These are phyloP conservation scores for Anguilla obscura DNA, from an alignment of 2,797 vertebrate genomes.

Conservation along the genomic window DNA sequence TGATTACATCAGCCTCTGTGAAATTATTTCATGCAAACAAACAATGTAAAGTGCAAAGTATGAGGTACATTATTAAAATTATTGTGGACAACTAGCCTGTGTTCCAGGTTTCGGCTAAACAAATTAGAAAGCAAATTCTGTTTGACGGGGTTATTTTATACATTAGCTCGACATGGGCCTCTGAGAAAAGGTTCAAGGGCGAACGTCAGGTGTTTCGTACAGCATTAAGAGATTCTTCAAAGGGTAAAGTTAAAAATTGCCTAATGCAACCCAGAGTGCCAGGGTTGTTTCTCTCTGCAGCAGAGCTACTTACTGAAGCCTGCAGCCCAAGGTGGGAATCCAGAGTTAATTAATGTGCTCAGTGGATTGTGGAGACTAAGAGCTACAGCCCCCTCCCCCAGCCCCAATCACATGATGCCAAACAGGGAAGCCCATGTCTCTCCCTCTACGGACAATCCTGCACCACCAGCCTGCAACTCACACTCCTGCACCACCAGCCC, in stretches of 20 bases:
- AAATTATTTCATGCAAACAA: background rate
- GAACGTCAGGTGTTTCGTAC: background rate
- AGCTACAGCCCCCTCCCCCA: background rate
- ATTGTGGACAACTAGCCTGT: background rate
- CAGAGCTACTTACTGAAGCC: background rate
- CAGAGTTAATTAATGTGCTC: background rate
- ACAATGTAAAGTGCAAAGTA: background rate
- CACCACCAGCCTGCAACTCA: no score
- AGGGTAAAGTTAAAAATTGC: background rate
- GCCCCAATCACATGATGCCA: background rate
- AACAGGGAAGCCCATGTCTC: background rate
- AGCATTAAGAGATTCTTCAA: background rate
- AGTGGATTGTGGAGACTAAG: background rate
- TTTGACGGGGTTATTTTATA: background rate
- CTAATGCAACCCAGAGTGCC: background rate
- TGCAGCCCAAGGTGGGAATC: background rate
- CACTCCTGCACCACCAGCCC: no score
- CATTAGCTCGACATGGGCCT: background rate
- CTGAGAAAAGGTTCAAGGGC: background rate
- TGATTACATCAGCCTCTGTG: background rate
- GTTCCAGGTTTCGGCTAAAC: background rate
- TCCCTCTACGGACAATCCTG: no score
- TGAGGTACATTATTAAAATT: background rate
- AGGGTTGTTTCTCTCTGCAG: background rate
- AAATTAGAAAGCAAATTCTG: background rate